Evolutionary conservation across 2,797 vertebrate genomes (phyloP).

Genomic region (Poeciliopsis turneri): DNA sequence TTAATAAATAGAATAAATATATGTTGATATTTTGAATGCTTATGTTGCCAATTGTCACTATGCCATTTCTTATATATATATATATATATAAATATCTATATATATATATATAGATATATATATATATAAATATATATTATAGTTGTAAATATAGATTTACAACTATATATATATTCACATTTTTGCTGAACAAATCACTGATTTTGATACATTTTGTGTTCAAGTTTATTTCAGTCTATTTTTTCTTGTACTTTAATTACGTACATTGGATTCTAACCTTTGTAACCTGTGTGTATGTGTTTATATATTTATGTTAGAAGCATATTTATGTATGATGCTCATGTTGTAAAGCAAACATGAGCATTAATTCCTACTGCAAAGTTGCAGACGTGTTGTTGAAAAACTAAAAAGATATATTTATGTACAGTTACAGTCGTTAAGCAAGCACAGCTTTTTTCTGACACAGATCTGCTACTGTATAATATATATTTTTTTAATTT

Average conservation of each 20-base stretch:
- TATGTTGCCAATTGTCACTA: not conserved
- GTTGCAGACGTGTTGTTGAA: not conserved
- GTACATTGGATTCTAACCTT: too few relatives aligned
- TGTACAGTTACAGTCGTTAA: slow-evolving; percentile 14
- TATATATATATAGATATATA: not conserved
- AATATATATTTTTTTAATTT: not conserved
- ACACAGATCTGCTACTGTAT: slow-evolving; percentile 2
- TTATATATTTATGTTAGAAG: too few relatives aligned
- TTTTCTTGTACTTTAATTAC: too few relatives aligned
- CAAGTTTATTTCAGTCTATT: too few relatives aligned
- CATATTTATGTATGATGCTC: not conserved
- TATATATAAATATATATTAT: too few relatives aligned
- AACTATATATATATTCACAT: not conserved
- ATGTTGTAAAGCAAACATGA: not conserved
- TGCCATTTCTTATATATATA: not conserved
- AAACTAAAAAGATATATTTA: slow-evolving; percentile 17
- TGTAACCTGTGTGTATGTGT: too few relatives aligned
- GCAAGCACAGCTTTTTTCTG: slow-evolving; percentile 23
- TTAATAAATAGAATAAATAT: not conserved
- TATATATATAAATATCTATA: not conserved
- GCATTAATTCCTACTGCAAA: not conserved
- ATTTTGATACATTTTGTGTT: too few relatives aligned
- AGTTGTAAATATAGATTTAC: too few relatives aligned
- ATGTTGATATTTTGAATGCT: not conserved
- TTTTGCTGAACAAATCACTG: not conserved